phyloP scores from a whole-genome alignment of 2,888 invertebrate genomes.

The Melangyna quadrimaculata region DNA sequence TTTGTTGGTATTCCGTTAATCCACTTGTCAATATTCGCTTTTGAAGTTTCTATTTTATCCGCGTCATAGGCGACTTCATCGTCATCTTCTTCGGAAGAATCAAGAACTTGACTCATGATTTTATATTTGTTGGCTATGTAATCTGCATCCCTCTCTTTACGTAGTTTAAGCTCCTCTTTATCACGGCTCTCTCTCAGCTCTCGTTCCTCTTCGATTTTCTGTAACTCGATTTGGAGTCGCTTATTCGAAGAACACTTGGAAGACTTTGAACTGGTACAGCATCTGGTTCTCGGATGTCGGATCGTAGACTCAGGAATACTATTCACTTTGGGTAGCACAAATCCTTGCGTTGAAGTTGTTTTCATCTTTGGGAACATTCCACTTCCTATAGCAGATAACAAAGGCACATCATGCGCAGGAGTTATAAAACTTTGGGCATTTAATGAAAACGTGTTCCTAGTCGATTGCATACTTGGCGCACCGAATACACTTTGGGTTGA shows the following conservation, averaged over 20 bases:
- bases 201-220: constrained; percentile 25
- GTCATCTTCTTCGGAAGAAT: background rate
- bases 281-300: background rate
- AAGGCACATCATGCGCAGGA: background rate
- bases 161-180: background rate
- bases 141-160: background rate
- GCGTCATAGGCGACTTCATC: background rate
- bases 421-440: background rate
- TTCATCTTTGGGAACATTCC: background rate
- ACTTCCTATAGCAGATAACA: background rate
- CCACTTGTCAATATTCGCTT: background rate
- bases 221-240: constrained; percentile 24
- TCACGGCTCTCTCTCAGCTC: constrained; percentile 15
- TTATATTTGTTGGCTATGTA: constrained; percentile 14
- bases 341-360: background rate
- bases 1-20: background rate
- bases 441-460: background rate
- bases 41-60: background rate
- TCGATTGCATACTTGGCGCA: background rate
- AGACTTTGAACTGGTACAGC: background rate
- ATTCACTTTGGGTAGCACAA: background rate
- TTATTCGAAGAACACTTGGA: constrained; percentile 15
- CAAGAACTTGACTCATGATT: background rate
- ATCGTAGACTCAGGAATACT: background rate
- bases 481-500: background rate